phyloP scores from a whole-genome alignment of 2,888 invertebrate genomes.

The Galerucella nymphaeae region DNA sequence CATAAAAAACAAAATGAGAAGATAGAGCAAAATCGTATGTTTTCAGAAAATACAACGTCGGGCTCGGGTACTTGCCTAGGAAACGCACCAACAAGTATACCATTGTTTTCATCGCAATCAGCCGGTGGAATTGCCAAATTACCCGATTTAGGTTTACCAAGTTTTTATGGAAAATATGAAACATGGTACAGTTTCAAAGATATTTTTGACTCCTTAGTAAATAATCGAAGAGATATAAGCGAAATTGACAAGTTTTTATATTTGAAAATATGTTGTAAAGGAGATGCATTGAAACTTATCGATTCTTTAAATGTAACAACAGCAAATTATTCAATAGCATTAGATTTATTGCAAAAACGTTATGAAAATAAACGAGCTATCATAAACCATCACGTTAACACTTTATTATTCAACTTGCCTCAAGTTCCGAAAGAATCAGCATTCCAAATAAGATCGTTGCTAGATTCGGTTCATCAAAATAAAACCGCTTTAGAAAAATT shows the following conservation, averaged over 20 bases:
- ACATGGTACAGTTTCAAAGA: background rate
- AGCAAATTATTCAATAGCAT: background rate
- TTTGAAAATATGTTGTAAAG: background rate
- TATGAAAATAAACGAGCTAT: background rate
- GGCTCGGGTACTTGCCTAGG: too few species aligned
- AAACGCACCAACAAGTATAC: too few species aligned
- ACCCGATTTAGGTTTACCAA: background rate
- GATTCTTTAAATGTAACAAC: background rate
- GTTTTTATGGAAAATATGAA: background rate
- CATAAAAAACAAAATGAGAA: too few species aligned
- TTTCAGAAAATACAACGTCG: too few species aligned
- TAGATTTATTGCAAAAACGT: background rate
- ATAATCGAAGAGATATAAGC: background rate
- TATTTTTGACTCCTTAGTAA: background rate
- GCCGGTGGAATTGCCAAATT: background rate
- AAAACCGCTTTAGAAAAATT: constrained; percentile 34
- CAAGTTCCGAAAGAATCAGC: constrained; percentile 16
- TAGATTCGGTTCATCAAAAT: constrained; percentile 37
- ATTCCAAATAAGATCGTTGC: constrained; percentile 23
- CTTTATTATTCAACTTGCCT: background rate
- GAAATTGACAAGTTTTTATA: background rate
- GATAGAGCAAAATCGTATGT: too few species aligned
- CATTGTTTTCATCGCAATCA: too few species aligned
- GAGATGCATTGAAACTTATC: background rate
- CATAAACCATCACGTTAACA: background rate